phyloP scores from a whole-genome alignment of 2,113 vertebrate species.

The Thinocorus orbignyianus region DNA sequence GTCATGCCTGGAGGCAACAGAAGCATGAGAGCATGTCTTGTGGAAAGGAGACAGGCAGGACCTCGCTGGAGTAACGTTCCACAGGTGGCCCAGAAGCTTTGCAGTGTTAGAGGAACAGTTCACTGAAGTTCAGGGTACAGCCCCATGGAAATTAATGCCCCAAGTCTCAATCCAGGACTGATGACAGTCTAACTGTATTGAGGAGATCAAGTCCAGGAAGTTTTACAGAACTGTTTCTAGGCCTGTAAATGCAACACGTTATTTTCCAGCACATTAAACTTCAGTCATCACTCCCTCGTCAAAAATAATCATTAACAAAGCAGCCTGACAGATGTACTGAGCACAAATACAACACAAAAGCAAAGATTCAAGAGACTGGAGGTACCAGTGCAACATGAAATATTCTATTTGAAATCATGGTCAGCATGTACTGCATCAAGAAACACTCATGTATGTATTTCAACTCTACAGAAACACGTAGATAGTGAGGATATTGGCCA shows the following conservation, averaged over 20 bases:
- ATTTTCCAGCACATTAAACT: constrained; percentile 11
- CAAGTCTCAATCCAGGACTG: background rate
- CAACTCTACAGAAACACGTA: background rate
- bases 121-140: background rate
- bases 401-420: background rate
- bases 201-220: background rate
- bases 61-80: background rate
- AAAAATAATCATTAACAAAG: background rate
- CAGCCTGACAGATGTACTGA: background rate
- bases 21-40: background rate
- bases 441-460: background rate
- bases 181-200: background rate
- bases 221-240: background rate
- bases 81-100: background rate
- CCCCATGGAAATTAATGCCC: background rate
- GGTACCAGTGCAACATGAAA: background rate
- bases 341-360: background rate
- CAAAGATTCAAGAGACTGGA: background rate
- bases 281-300: background rate
- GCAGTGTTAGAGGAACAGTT: background rate
- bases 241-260: background rate
- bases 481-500: background rate
- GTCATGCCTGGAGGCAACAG: constrained; percentile 62
- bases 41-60: background rate
- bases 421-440: background rate